Conservation (phyloP, 2,797 vertebrate species). For the Acanthis flammea region DNA sequence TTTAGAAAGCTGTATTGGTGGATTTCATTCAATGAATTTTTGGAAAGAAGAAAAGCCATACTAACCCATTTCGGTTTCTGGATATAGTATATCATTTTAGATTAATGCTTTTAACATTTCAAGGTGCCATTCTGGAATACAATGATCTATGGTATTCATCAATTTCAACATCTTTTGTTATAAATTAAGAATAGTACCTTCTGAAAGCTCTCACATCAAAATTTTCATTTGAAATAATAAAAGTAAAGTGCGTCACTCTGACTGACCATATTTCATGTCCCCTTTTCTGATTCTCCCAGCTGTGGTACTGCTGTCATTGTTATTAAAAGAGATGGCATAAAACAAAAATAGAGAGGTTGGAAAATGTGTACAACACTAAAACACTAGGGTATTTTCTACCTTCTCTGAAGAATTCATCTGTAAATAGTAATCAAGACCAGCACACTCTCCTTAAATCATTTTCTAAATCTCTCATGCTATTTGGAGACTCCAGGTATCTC, state of each 20-base stretch:
- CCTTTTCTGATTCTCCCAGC: background rate
- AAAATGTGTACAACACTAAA: background rate
- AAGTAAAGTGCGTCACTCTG: slow-evolving; percentile 55
- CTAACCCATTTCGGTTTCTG: slow-evolving; percentile 57
- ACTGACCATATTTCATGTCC: slow-evolving; percentile 19
- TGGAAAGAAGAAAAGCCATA: slow-evolving; percentile 10
- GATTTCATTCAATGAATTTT: slow-evolving; percentile 44
- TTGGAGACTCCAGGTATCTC: background rate
- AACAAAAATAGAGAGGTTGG: background rate
- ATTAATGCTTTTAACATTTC: slow-evolving; percentile 73
- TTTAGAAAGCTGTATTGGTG: slow-evolving; percentile 55
- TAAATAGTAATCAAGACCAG: background rate
- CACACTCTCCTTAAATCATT: background rate
- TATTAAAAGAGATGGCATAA: background rate
- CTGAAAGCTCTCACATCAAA: slow-evolving; percentile 50
- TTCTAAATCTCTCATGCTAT: background rate
- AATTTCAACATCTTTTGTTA: slow-evolving; percentile 61
- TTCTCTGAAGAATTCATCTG: background rate
- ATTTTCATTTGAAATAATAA: slow-evolving; percentile 54
- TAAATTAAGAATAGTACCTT: slow-evolving; percentile 63
- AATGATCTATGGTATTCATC: slow-evolving; percentile 67
- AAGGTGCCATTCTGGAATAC: slow-evolving; percentile 67
- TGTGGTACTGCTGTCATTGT: background rate
- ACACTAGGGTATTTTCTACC: background rate
- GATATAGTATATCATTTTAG: slow-evolving; percentile 60